Evolutionary conservation across 2,797 vertebrate genomes (phyloP).

Genomic region (Eidolon dupreanum): DNA sequence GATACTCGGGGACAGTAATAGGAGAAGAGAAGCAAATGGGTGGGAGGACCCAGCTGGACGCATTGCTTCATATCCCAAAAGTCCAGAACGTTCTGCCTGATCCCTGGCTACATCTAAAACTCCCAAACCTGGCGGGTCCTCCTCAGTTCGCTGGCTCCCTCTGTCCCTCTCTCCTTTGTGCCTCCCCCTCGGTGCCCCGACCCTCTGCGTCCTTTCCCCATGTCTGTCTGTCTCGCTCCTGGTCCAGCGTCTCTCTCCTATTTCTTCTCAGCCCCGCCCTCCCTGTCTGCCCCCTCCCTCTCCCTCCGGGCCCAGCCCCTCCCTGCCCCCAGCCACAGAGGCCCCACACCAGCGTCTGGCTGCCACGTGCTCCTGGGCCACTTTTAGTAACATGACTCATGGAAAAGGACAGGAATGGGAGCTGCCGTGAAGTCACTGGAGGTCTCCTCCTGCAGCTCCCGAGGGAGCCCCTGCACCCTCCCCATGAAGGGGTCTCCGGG

Average conservation of each 20-base stretch:
- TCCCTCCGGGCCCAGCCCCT: background rate
- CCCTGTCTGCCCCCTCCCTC: background rate
- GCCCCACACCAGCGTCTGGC: slow-evolving; percentile 23
- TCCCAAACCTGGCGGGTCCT: background rate
- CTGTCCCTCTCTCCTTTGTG: background rate
- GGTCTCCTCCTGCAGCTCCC: background rate
- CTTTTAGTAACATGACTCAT: slow-evolving; percentile 81
- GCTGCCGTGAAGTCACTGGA: background rate
- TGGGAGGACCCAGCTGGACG: background rate
- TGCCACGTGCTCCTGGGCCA: slow-evolving; percentile 40
- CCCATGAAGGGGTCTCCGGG: background rate
- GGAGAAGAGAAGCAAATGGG: background rate
- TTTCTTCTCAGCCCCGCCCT: background rate
- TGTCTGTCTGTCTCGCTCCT: background rate
- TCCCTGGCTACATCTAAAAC: background rate
- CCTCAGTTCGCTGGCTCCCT: too few species aligned
- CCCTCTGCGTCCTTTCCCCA: background rate
- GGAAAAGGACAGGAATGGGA: slow-evolving; percentile 62
- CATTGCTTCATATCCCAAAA: background rate
- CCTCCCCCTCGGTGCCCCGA: background rate
- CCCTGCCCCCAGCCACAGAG: background rate
- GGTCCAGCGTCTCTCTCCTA: background rate
- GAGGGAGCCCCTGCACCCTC: background rate
- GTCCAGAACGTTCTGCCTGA: background rate
- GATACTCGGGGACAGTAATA: background rate